Percentiles rank a stretch among this genome's conserved stretches.
phyloP scores from a whole-genome alignment of 2,113 vertebrate genomes.

The Oreochromis aureus region DNA sequence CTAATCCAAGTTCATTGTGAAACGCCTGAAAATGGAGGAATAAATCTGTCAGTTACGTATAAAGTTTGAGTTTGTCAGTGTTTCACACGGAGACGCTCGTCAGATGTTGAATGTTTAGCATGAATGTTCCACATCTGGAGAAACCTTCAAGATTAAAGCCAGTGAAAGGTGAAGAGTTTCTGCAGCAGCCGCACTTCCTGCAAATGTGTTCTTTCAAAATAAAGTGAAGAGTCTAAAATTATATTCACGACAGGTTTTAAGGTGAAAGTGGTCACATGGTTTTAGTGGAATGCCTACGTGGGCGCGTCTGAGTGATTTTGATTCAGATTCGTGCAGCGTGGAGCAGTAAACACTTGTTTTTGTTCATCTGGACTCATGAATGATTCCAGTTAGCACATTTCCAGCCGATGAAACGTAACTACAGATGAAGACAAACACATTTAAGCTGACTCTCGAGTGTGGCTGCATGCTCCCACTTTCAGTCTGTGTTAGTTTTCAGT shows the following conservation, averaged over 20 bases:
- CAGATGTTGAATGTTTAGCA: not conserved
- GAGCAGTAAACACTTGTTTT: no score
- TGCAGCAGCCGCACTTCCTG: not conserved
- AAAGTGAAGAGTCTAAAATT: no score
- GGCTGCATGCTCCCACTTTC: no score
- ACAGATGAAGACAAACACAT: not conserved
- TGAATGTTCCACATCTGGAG: not conserved
- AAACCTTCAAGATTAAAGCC: not conserved
- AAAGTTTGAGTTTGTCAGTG: not conserved
- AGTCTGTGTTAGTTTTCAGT: no score
- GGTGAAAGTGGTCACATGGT: no score
- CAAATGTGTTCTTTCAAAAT: not conserved
- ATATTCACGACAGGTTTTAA: not conserved
- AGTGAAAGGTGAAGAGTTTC: not conserved
- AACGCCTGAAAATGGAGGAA: not conserved
- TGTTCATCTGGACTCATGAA: no score
- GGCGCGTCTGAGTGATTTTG: no score
- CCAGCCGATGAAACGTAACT: not conserved
- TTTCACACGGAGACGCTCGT: fast-evolving
- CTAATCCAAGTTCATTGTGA: not conserved
- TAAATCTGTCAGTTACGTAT: not conserved
- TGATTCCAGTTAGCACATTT: not conserved
- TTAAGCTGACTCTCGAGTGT: not conserved
- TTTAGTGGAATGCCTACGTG: no score
- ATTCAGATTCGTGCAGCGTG: no score